Conservation (phyloP, 2,113 vertebrate species). For the Tyrannus savana region DNA sequence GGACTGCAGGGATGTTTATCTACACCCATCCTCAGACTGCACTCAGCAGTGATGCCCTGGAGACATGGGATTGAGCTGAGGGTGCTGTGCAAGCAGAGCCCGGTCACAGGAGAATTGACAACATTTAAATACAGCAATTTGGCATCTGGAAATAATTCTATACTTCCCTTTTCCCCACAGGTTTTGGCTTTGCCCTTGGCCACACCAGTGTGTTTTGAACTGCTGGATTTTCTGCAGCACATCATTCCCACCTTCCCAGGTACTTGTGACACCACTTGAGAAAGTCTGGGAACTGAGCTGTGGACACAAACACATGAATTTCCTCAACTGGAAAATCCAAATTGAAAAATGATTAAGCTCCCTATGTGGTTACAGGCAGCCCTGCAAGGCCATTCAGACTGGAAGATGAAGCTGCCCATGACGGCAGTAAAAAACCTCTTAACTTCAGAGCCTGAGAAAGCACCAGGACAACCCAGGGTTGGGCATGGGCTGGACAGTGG, state of each 20-base stretch:
- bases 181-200: neutral
- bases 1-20: neutral
- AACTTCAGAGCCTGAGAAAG: neutral
- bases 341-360: neutral
- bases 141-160: neutral
- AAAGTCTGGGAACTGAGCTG: neutral
- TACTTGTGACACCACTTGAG: neutral
- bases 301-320: neutral
- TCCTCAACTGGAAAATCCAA: neutral
- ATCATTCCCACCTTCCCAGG: neutral
- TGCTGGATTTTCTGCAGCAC: neutral
- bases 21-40: accelerated
- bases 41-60: neutral
- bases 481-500: accelerated
- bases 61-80: neutral
- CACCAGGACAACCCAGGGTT: neutral
- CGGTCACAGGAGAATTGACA: neutral
- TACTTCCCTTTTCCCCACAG: neutral
- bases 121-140: neutral
- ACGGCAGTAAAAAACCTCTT: accelerated
- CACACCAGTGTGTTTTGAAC: neutral
- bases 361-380: neutral
- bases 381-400: neutral
- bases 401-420: neutral
- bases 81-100: neutral